phyloP scores from a whole-genome alignment of 2,888 invertebrate species.

The Campopleginae sp. region DNA sequence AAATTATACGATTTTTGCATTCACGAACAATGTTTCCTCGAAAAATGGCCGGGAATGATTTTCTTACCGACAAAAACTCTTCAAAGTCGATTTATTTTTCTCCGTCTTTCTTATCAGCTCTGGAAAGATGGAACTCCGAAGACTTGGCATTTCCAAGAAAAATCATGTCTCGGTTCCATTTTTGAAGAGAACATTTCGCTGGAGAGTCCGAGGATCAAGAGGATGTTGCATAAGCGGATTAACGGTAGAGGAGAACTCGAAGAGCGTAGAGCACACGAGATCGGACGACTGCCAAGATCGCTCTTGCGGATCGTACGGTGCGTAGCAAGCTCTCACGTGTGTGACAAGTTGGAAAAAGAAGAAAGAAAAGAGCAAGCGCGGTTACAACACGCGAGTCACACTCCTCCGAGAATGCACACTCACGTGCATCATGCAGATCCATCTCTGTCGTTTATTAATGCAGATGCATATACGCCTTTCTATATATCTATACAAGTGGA shows the following conservation, averaged over 20 bases:
- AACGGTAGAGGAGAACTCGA: conserved; percentile 74
- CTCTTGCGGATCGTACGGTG: conserved; percentile 23
- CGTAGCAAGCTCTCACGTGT: conserved; percentile 42
- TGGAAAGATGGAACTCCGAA: not conserved
- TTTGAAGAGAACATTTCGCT: conserved; percentile 28
- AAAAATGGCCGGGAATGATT: not conserved
- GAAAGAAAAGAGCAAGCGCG: not conserved
- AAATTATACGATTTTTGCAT: not conserved
- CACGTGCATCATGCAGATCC: conserved; percentile 13
- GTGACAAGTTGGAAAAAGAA: conserved; percentile 49
- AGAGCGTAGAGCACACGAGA: conserved; percentile 58
- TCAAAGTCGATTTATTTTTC: not conserved
- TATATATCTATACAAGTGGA: conserved; percentile 1
- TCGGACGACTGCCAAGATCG: conserved; percentile 40
- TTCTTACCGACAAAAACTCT: not conserved
- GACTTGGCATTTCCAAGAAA: not conserved
- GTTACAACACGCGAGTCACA: conserved; percentile 44
- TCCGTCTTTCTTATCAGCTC: not conserved
- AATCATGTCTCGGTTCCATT: conserved; percentile 8
- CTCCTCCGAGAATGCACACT: conserved; percentile 21
- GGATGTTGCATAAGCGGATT: conserved; percentile 77
- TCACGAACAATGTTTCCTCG: not conserved
- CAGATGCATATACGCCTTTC: conserved; percentile 2
- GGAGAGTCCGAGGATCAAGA: conserved; percentile 5
- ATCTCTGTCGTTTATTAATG: conserved; percentile 41